phyloP scores from a whole-genome alignment of 1,140 invertebrate species.

The Fopius arisanus region DNA sequence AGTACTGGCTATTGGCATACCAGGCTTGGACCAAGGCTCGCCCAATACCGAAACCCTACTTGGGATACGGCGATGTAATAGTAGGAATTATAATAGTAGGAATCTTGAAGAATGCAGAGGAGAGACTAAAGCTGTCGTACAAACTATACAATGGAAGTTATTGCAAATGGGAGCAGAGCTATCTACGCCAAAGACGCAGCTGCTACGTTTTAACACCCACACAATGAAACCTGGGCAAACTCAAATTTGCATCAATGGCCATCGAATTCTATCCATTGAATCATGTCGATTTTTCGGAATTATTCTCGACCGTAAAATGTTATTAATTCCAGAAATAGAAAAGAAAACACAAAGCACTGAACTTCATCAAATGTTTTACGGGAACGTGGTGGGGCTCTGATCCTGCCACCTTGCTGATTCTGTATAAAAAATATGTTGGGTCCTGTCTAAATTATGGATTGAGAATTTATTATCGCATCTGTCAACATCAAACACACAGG shows the following conservation, averaged over 20 bases:
- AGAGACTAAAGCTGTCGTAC: not conserved
- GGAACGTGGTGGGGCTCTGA: conserved; percentile 28
- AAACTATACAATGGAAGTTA: not conserved
- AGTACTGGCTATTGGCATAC: too few species aligned
- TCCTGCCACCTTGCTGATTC: conserved; percentile 5
- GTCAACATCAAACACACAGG: not conserved
- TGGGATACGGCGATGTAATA: conserved; percentile 23
- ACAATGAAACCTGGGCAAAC: not conserved
- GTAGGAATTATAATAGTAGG: not conserved
- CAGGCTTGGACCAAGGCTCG: too few species aligned
- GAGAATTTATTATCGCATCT: conserved; percentile 15
- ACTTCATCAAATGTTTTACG: conserved; percentile 20
- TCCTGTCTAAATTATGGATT: conserved; percentile 19
- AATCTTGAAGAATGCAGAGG: not conserved
- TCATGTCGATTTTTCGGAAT: not conserved
- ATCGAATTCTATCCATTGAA: not conserved
- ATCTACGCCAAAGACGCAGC: conserved; percentile 14
- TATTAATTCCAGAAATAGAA: not conserved
- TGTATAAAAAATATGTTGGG: conserved; percentile 26
- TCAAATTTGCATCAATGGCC: not conserved
- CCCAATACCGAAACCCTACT: too few species aligned
- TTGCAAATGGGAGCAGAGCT: not conserved
- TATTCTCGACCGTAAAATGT: conserved; percentile 5
- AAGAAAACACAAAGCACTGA: not conserved
- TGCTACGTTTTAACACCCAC: conserved; percentile 16